Evolutionary conservation across 2,888 invertebrate species (phyloP).

Genomic region (Lampropteryx suffumata): DNA sequence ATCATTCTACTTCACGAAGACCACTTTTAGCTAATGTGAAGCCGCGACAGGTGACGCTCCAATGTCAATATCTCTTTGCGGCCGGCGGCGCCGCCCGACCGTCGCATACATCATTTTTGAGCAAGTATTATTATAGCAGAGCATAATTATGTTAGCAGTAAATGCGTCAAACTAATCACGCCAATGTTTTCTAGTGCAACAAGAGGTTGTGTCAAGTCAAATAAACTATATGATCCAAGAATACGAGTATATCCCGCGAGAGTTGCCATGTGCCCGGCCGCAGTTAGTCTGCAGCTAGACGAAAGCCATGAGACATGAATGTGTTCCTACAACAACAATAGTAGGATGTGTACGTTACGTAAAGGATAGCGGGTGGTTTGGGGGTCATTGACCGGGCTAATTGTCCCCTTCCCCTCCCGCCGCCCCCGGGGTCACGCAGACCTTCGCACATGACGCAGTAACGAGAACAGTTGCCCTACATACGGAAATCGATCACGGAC

Average conservation of each 20-base stretch:
- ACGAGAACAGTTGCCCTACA: slow-evolving; percentile 64
- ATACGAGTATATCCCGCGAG: too few species aligned
- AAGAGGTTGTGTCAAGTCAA: too few species aligned
- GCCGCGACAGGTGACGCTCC: too few species aligned
- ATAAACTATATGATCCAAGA: too few species aligned
- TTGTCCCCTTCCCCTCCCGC: slow-evolving; percentile 47
- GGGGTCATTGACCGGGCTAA: slow-evolving; percentile 74
- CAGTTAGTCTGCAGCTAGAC: not conserved
- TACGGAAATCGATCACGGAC: slow-evolving; percentile 72
- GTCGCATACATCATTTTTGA: not conserved
- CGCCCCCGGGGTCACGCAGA: slow-evolving; percentile 58
- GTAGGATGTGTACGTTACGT: slow-evolving; percentile 30
- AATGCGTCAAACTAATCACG: too few species aligned
- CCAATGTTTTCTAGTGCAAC: too few species aligned
- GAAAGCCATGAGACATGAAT: slow-evolving; percentile 6
- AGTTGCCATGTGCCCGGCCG: not conserved
- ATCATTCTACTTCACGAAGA: too few species aligned
- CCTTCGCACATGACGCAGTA: slow-evolving; percentile 61
- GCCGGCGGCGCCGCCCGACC: not conserved
- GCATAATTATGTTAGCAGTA: too few species aligned
- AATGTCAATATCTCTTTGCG: slow-evolving; percentile 6
- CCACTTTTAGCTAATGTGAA: too few species aligned
- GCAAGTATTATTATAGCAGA: too few species aligned
- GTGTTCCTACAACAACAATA: slow-evolving; percentile 39
- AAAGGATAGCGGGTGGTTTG: slow-evolving; percentile 40